Evolutionary conservation across 1,140 invertebrate genomes (phyloP).

Genomic region (Megathymus violae): DNA sequence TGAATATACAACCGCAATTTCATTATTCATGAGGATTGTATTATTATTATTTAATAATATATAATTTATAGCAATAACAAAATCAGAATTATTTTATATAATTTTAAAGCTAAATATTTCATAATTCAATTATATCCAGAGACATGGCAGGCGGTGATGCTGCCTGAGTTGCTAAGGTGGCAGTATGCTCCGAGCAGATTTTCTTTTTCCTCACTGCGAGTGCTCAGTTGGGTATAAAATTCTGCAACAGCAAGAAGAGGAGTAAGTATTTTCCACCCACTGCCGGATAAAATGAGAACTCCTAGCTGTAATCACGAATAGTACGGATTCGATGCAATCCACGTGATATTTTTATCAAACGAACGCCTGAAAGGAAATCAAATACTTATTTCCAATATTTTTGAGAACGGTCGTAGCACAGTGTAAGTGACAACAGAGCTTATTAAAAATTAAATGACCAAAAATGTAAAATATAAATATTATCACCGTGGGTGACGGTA

Average conservation of each 20-base stretch:
- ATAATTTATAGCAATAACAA: too few relatives aligned
- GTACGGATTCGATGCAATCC: conserved; percentile 16
- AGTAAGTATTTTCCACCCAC: background rate
- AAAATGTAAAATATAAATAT: background rate
- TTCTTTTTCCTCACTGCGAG: background rate
- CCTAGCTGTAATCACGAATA: conserved; percentile 15
- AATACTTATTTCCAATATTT: conserved; percentile 26
- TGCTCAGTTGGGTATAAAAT: background rate
- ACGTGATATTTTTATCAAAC: conserved; percentile 26
- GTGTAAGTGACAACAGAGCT: background rate
- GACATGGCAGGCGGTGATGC: too few relatives aligned
- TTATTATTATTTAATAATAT: too few relatives aligned
- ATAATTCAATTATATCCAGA: too few relatives aligned
- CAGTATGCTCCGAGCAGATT: background rate
- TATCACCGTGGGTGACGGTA: too few relatives aligned
- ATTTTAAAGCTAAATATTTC: too few relatives aligned
- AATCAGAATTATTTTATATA: too few relatives aligned
- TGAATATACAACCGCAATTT: too few relatives aligned
- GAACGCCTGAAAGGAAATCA: conserved; percentile 24
- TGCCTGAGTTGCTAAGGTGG: too few relatives aligned
- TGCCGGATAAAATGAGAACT: background rate
- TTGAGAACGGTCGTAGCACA: background rate
- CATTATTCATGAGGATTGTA: too few relatives aligned
- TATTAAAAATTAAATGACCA: background rate
- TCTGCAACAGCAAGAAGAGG: background rate